Evolutionary conservation across 2,113 vertebrate genomes (phyloP).

Genomic region (Lepisosteus osseus): DNA sequence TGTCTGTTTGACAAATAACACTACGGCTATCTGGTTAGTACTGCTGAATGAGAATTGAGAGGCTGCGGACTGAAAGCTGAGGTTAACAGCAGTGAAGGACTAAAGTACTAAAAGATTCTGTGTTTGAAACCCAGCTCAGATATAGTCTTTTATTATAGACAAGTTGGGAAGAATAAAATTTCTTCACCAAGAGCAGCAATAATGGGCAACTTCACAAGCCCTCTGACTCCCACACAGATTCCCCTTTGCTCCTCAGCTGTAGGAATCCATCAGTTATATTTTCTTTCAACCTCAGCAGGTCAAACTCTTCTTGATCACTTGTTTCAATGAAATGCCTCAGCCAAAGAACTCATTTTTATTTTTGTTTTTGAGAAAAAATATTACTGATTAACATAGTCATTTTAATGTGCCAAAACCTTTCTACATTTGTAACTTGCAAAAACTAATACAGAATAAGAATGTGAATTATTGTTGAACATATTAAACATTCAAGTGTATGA

Average conservation of each 20-base stretch:
- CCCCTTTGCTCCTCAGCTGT: neutral
- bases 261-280: conserved; percentile 33
- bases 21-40: conserved; percentile 12
- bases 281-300: conserved; percentile 30
- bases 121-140: conserved; percentile 32
- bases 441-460: no score
- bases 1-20: conserved; percentile 39
- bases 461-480: no score
- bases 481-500: no score
- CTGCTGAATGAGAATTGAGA: conserved; percentile 30
- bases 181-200: conserved; percentile 17
- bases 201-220: conserved; percentile 13
- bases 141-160: conserved; percentile 21
- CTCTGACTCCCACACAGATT: neutral
- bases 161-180: conserved; percentile 28
- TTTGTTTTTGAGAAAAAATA: no score
- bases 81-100: conserved; percentile 35
- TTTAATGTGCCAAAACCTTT: no score
- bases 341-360: no score
- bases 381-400: no score
- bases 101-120: conserved; percentile 41
- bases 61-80: conserved; percentile 22
- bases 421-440: no score
- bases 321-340: conserved; percentile 16
- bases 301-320: conserved; percentile 32